Evolutionary conservation across 2,888 invertebrate species (phyloP).

Genomic region (Cantharis lateralis): DNA sequence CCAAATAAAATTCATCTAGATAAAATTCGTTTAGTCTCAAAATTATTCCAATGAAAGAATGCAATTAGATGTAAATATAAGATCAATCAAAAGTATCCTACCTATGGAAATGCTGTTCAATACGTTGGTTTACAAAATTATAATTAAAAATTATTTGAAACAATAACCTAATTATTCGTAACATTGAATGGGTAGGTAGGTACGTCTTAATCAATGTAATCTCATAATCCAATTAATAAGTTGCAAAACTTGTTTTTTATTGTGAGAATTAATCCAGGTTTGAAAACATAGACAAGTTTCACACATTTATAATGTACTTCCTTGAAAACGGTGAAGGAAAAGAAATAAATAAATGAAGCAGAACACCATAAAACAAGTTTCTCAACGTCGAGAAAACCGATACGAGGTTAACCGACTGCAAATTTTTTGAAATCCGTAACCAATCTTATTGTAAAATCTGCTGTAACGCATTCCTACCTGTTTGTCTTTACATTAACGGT

Average conservation of each 20-base stretch:
- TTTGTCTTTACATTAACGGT: conserved; percentile 24
- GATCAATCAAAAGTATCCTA: not conserved
- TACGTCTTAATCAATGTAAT: not conserved
- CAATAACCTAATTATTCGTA: not conserved
- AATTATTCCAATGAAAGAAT: not conserved
- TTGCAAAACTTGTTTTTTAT: conserved; percentile 11
- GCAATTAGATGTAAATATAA: not conserved
- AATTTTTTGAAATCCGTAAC: conserved; percentile 42
- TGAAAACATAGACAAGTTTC: conserved; percentile 26
- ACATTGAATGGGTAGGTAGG: not conserved
- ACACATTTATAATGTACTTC: conserved; percentile 35
- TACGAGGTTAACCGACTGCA: conserved; percentile 38
- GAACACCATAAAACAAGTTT: conserved; percentile 42
- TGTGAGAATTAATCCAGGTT: conserved; percentile 18
- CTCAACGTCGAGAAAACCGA: conserved; percentile 40
- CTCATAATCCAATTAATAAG: conserved; percentile 19
- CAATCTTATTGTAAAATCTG: conserved; percentile 41
- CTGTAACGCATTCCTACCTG: conserved; percentile 34
- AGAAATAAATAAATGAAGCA: conserved; percentile 41
- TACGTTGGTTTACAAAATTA: not conserved
- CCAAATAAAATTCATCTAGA: too few relatives aligned
- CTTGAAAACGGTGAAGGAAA: conserved; percentile 33
- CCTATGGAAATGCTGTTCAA: not conserved
- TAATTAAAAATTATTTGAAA: not conserved
- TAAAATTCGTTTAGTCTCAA: too few relatives aligned